Conservation (phyloP, 2,888 invertebrate genomes). For the Ectemnius cavifrons region DNA sequence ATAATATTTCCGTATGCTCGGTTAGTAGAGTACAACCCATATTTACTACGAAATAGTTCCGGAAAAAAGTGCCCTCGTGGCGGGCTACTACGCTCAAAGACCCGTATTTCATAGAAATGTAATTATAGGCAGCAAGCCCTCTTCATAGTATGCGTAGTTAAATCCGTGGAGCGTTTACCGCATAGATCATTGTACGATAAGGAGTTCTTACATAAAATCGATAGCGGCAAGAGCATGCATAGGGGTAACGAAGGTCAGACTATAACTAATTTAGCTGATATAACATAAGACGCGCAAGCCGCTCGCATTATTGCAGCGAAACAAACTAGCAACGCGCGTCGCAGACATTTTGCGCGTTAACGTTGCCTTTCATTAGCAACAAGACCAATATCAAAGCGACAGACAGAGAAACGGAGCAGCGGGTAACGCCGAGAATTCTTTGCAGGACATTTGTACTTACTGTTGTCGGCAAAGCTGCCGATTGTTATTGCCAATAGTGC, state of each 20-base stretch:
- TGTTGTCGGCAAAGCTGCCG: conserved; percentile 17
- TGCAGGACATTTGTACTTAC: conserved; percentile 36
- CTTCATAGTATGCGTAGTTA: no score
- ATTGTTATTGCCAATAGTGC: conserved; percentile 39
- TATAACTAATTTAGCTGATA: not conserved
- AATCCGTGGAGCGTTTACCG: not conserved
- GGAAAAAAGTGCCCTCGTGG: no score
- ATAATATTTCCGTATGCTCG: no score
- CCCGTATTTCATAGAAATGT: no score
- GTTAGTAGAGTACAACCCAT: no score
- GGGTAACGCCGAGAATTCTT: not conserved
- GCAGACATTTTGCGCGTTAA: no score
- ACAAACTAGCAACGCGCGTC: not conserved
- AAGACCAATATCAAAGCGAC: no score
- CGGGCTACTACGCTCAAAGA: no score
- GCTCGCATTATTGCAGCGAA: not conserved
- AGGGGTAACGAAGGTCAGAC: conserved; percentile 14
- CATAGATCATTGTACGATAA: conserved; percentile 12
- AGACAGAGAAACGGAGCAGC: no score
- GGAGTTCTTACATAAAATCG: conserved; percentile 35
- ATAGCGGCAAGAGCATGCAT: conserved; percentile 32
- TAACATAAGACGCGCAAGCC: not conserved
- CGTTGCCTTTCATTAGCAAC: no score
- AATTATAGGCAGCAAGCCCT: no score
- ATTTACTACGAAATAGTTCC: no score